Conservation (phyloP, 1,140 invertebrate species). For the Bactericera cockerelli region DNA sequence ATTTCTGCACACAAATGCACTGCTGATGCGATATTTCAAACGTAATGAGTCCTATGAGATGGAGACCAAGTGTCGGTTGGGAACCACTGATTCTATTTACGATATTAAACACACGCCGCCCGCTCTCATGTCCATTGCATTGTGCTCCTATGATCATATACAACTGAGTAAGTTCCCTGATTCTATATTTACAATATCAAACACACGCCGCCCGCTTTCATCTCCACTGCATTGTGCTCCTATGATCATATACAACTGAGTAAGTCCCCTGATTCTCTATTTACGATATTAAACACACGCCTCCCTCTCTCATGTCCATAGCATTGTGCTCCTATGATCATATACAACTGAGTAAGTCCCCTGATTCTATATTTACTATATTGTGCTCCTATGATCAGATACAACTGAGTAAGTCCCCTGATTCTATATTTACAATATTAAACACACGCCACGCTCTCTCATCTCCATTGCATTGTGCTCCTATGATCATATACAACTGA, state of each 20-base stretch:
- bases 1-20: background rate
- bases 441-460: background rate
- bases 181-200: slow-evolving; percentile 1
- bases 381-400: background rate
- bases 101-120: background rate
- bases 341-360: background rate
- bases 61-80: background rate
- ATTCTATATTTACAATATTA: background rate
- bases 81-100: background rate
- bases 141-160: background rate
- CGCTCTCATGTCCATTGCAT: slow-evolving; percentile 5
- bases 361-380: background rate
- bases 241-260: background rate
- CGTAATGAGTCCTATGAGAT: background rate
- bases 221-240: background rate
- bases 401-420: background rate
- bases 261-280: too few relatives aligned
- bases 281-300: background rate
- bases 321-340: background rate
- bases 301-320: background rate
- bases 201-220: background rate
- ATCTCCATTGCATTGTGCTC: background rate
- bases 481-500: background rate
- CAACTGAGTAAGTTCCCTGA: too few relatives aligned
- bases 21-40: background rate